A percentile compares a stretch with the other conserved stretches of the same genome.
Conservation (phyloP, 1,140 invertebrate genomes). For the Marisa cornuarietis region DNA sequence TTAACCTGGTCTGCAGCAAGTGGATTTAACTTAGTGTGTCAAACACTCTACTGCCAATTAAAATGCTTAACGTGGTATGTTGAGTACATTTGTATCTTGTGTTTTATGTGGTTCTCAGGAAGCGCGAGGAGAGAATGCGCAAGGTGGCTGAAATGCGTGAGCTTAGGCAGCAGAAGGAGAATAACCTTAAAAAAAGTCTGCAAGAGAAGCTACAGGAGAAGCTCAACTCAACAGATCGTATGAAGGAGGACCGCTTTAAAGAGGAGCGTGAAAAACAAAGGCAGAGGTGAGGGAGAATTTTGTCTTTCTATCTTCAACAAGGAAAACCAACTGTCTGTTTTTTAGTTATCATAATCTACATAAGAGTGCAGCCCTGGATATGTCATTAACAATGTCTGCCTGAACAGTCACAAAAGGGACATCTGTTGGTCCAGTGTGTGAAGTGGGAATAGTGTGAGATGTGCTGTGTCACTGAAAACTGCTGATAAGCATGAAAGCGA, state of each 20-base stretch:
- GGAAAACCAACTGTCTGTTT: too few species aligned
- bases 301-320: too few species aligned
- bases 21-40: too few species aligned
- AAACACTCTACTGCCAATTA: neutral
- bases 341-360: too few species aligned
- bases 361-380: too few species aligned
- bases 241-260: slow-evolving; percentile 50
- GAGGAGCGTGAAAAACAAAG: slow-evolving; percentile 55
- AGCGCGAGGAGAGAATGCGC: slow-evolving; percentile 53
- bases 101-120: slow-evolving; percentile 20
- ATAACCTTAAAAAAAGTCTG: slow-evolving; percentile 39
- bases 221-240: slow-evolving; percentile 38
- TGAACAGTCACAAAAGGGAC: too few species aligned
- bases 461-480: too few species aligned
- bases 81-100: neutral
- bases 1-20: too few species aligned
- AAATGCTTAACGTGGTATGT: neutral
- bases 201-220: slow-evolving; percentile 50
- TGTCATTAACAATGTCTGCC: too few species aligned
- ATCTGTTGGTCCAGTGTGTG: too few species aligned
- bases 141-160: slow-evolving; percentile 48
- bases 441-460: too few species aligned
- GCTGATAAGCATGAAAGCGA: too few species aligned
- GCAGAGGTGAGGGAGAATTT: slow-evolving; percentile 34
- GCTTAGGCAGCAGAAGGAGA: slow-evolving; percentile 38